These are phyloP conservation scores for Poecile montanus DNA, from an alignment of 2,797 vertebrate species.

Conservation along the genomic window DNA sequence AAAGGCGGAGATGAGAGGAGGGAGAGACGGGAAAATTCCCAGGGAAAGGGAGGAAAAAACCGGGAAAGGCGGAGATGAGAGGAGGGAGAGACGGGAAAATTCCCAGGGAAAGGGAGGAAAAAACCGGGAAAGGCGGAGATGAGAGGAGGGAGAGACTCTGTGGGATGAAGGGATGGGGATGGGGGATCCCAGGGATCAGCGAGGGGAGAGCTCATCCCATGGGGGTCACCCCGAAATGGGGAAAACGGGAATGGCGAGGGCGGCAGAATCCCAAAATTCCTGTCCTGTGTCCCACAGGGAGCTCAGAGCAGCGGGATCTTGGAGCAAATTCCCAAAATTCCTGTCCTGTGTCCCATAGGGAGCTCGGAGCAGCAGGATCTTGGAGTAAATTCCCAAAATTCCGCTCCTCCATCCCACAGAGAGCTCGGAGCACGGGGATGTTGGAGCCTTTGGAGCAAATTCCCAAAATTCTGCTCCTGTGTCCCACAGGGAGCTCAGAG, in stretches of 20 bases:
- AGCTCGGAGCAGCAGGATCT: accelerated
- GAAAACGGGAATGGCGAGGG: neutral
- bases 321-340: neutral
- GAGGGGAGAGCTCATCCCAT: neutral
- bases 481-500: too few relatives aligned
- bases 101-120: neutral
- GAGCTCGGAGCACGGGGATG: neutral
- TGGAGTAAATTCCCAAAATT: neutral
- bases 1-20: neutral
- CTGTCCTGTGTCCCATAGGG: neutral
- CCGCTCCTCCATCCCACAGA: neutral
- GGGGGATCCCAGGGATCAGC: neutral
- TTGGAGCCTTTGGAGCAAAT: too few relatives aligned
- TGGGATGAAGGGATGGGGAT: neutral
- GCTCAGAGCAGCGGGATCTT: accelerated
- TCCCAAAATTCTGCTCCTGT: neutral
- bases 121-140: neutral
- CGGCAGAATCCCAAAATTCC: neutral
- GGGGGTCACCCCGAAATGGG: neutral
- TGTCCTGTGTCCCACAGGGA: neutral
- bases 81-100: neutral
- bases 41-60: neutral
- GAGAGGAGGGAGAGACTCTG: accelerated
- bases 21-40: too few relatives aligned
- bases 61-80: neutral